Conservation (phyloP, 2,113 vertebrate genomes). For the Opisthocomus hoazin region DNA sequence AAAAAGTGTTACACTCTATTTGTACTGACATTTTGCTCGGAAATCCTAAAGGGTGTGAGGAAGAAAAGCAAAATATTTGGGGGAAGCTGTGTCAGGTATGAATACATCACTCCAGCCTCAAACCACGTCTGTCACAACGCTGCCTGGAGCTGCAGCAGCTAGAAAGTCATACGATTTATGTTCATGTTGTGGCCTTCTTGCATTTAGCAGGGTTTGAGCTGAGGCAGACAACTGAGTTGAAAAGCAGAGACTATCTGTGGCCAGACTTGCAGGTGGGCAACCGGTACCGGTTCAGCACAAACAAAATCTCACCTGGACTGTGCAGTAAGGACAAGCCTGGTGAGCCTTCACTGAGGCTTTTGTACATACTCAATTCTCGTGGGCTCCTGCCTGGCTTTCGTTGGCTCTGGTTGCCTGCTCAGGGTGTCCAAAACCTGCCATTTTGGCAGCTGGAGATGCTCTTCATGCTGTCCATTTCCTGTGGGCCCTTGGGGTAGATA, state of each 20-base stretch:
- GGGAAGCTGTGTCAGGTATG: not conserved
- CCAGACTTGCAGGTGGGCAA: not conserved
- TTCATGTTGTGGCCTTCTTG: not conserved
- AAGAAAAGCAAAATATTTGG: not conserved
- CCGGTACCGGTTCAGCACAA: accelerated
- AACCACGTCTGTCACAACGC: not conserved
- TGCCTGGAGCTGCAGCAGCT: not conserved
- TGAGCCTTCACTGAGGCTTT: not conserved
- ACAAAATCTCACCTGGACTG: not conserved
- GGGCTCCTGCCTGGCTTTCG: not conserved
- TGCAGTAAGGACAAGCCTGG: not conserved
- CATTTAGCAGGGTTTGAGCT: not conserved
- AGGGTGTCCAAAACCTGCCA: not conserved
- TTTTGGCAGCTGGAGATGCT: not conserved
- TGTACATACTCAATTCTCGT: not conserved
- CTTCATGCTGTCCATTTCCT: not conserved
- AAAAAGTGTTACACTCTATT: not conserved
- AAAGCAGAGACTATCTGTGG: not conserved
- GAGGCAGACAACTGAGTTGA: not conserved
- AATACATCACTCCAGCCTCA: not conserved
- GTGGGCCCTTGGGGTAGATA: not conserved
- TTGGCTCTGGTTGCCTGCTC: not conserved
- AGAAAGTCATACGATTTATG: not conserved
- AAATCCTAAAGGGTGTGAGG: not conserved
- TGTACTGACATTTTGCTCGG: not conserved